A percentile compares a stretch with the other conserved stretches of the same genome.
Conservation (phyloP, 2,888 invertebrate species). For the Brenthis hecate region DNA sequence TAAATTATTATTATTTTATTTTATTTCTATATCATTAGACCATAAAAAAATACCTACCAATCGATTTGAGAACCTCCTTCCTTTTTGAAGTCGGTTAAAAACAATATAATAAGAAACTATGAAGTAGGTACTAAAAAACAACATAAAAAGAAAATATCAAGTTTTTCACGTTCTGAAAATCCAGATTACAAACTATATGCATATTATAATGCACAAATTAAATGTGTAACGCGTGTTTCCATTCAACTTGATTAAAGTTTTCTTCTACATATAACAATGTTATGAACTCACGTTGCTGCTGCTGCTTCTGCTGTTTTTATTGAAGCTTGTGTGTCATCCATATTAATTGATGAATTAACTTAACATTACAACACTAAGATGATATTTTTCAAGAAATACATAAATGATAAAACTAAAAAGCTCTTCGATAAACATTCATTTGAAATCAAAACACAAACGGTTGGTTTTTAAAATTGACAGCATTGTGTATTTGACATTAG, state of each 20-base stretch:
- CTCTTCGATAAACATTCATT: constrained; percentile 5
- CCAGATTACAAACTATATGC: too few relatives aligned
- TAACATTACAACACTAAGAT: constrained; percentile 7
- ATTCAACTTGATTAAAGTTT: background rate
- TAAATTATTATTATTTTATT: too few relatives aligned
- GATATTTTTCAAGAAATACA: constrained; percentile 1
- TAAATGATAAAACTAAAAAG: background rate
- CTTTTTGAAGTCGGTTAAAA: too few relatives aligned
- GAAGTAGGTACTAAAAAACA: too few relatives aligned
- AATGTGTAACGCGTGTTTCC: too few relatives aligned
- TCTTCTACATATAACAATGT: background rate
- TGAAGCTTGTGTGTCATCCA: constrained; percentile 64
- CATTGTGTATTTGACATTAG: constrained; percentile 1
- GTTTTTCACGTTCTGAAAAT: too few relatives aligned
- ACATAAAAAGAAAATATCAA: too few relatives aligned
- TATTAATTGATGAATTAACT: constrained; percentile 40
- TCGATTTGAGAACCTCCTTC: too few relatives aligned
- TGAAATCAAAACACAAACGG: constrained; percentile 32
- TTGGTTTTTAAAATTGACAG: constrained; percentile 31
- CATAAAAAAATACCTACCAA: too few relatives aligned
- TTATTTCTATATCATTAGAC: too few relatives aligned
- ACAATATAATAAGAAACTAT: too few relatives aligned
- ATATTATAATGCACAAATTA: too few relatives aligned
- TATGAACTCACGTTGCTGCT: constrained; percentile 60
- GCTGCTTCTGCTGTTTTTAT: constrained; percentile 54